Evolutionary conservation across 1,140 invertebrate genomes (phyloP).

Genomic region (Papilio polytes): DNA sequence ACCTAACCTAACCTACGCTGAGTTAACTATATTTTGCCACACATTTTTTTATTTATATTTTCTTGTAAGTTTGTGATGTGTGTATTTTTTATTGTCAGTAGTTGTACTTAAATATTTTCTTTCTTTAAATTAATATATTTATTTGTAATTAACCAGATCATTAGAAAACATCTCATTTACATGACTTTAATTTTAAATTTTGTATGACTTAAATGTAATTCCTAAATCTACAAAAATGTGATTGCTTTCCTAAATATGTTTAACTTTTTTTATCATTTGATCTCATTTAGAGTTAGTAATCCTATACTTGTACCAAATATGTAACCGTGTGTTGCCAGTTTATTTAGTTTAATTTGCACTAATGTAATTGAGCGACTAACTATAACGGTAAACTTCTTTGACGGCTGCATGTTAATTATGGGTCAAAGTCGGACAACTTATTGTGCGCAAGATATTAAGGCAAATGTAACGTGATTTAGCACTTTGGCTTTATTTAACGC

Average conservation of each 20-base stretch:
- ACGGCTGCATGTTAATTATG: constrained; percentile 28
- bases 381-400: constrained; percentile 22
- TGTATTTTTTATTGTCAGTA: no score
- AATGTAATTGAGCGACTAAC: constrained; percentile 22
- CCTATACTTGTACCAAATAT: neutral
- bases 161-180: no score
- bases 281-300: neutral
- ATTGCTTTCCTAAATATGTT: neutral
- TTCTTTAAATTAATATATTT: no score
- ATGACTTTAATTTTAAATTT: neutral
- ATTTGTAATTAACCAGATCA: no score
- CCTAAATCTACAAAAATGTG: neutral
- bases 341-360: constrained; percentile 13
- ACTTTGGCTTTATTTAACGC: constrained; percentile 27
- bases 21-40: no score
- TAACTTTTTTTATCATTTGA: neutral
- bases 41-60: no score
- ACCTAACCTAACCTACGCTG: no score
- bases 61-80: no score
- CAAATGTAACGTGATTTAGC: constrained; percentile 30
- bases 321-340: constrained; percentile 1
- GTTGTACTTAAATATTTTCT: no score
- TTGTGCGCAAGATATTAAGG: constrained; percentile 24
- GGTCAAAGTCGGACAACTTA: constrained; percentile 31
- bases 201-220: neutral